Conservation (phyloP, 2,888 invertebrate species). For the Spicauda simplicius region DNA sequence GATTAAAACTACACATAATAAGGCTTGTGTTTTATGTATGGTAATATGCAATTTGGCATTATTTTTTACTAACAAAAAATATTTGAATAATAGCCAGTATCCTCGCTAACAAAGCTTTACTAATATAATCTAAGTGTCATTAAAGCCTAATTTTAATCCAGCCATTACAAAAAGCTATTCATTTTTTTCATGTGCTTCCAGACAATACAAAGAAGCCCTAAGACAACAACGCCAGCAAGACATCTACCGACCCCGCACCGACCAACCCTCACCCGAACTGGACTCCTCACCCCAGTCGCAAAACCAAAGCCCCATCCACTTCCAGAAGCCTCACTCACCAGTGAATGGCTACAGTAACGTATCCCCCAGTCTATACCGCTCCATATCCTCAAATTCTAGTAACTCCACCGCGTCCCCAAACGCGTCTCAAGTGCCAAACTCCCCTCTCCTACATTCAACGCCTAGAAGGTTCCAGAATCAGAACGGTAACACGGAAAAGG, state of each 20-base stretch:
- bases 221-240: constrained; percentile 94
- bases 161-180: not conserved
- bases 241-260: constrained; percentile 89
- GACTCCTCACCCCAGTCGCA: constrained; percentile 83
- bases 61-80: not conserved
- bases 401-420: constrained; percentile 61
- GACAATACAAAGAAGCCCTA: constrained; percentile 96
- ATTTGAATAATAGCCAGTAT: not conserved
- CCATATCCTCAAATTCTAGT: constrained; percentile 65
- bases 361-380: constrained; percentile 75
- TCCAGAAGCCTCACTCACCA: constrained; percentile 74
- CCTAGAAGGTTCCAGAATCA: constrained; percentile 75
- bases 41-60: not conserved
- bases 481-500: constrained; percentile 71
- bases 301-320: constrained; percentile 78
- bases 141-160: constrained; percentile 6
- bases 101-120: constrained; percentile 17
- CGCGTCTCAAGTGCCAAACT: constrained; percentile 70
- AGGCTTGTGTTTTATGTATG: constrained; percentile 3
- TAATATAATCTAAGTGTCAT: constrained; percentile 39
- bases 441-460: constrained; percentile 79
- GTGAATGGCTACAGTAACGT: constrained; percentile 84
- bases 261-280: constrained; percentile 82
- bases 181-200: constrained; percentile 58
- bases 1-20: not conserved